These are phyloP conservation scores for Squalus acanthias DNA, from an alignment of 2,797 vertebrate species.

Conservation along the genomic window DNA sequence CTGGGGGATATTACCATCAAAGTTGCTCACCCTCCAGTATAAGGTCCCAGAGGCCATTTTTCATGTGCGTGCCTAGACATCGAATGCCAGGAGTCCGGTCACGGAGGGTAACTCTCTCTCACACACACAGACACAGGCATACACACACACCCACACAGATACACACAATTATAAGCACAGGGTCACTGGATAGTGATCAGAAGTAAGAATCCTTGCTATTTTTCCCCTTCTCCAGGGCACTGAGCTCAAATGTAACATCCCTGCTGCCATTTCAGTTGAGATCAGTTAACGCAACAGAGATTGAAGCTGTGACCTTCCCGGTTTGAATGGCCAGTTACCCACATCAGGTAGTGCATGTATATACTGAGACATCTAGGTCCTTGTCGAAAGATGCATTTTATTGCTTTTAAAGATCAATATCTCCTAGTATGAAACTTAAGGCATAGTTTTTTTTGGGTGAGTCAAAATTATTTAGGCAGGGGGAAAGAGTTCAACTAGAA, in stretches of 20 bases:
- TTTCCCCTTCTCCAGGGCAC: background rate
- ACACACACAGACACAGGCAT: background rate
- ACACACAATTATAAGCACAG: background rate
- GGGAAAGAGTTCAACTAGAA: background rate
- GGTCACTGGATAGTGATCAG: background rate
- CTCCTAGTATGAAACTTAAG: background rate
- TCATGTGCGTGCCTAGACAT: background rate
- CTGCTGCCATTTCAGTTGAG: background rate
- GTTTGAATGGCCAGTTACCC: background rate
- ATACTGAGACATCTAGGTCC: background rate
- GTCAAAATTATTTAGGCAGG: background rate
- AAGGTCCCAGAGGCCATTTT: background rate
- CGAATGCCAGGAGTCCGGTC: background rate
- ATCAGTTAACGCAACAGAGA: background rate
- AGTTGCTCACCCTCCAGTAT: background rate
- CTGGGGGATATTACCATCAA: background rate
- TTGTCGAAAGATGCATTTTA: background rate
- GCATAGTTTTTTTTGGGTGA: background rate
- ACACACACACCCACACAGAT: background rate
- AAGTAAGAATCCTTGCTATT: background rate
- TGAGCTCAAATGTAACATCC: background rate
- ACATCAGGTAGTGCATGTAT: background rate
- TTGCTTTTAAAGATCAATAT: background rate
- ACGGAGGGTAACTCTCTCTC: background rate
- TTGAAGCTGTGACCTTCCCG: too few relatives aligned